A percentile compares a stretch with the other conserved stretches of the same genome.
These are phyloP conservation scores for Acanthopagrus latus DNA, from an alignment of 2,797 vertebrate genomes.

Conservation along the genomic window DNA sequence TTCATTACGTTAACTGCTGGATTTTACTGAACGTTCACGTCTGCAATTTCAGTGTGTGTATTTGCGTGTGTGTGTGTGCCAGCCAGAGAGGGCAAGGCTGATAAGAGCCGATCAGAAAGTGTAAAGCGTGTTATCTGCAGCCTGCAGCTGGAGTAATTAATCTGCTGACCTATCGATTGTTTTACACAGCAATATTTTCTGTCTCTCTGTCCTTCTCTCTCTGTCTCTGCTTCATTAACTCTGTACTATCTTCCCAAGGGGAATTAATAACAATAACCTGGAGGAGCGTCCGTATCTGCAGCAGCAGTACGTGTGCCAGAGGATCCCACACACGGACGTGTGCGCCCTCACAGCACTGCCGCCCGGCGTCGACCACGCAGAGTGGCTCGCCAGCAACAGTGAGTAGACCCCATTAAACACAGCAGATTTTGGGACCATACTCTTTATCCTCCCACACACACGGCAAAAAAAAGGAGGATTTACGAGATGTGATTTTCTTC, in stretches of 20 bases:
- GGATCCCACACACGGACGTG: constrained; percentile 78
- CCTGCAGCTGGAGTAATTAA: constrained; percentile 65
- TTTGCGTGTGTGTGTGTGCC: constrained; percentile 19
- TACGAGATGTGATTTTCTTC: not conserved
- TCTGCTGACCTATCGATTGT: constrained; percentile 61
- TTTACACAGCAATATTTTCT: constrained; percentile 54
- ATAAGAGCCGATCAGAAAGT: constrained; percentile 14
- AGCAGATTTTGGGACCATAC: not conserved
- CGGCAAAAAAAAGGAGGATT: not conserved
- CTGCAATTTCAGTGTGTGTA: constrained; percentile 50
- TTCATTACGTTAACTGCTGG: constrained; percentile 60
- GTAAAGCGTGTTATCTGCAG: constrained; percentile 64
- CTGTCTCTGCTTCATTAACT: constrained; percentile 59
- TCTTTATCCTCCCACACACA: not conserved
- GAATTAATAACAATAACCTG: constrained; percentile 83
- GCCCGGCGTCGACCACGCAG: constrained; percentile 79
- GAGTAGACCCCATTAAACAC: constrained; percentile 48
- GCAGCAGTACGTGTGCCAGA: constrained; percentile 79
- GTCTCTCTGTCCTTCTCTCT: constrained; percentile 31
- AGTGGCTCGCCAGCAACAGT: constrained; percentile 89
- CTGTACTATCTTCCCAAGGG: constrained; percentile 67
- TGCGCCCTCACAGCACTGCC: constrained; percentile 77
- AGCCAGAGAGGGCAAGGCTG: constrained; percentile 10
- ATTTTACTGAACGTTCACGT: constrained; percentile 40
- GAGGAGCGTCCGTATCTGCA: constrained; percentile 84